Conservation (phyloP, 2,797 vertebrate genomes). For the Hyperoplus lanceolatus region DNA sequence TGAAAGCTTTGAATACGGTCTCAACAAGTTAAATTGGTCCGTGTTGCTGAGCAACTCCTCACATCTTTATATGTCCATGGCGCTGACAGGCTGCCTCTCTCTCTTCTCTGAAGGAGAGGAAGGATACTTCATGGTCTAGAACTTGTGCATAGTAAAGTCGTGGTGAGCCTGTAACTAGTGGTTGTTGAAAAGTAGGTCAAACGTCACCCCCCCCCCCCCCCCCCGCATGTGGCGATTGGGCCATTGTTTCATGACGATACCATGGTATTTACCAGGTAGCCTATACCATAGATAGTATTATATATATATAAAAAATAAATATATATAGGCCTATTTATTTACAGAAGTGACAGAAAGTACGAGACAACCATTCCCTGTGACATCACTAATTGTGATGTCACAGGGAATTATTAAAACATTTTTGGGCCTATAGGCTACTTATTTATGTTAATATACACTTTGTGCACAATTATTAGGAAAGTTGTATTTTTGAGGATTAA, state of each 20-base stretch:
- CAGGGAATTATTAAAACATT: background rate
- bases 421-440: background rate
- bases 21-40: conserved; percentile 30
- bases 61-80: conserved; percentile 7
- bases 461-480: no score
- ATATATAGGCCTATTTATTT: no score
- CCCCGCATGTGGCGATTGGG: background rate
- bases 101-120: conserved; percentile 17
- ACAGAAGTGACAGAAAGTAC: conserved; percentile 6
- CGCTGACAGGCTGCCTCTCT: conserved; percentile 20
- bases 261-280: background rate
- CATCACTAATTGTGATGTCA: background rate
- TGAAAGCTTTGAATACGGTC: background rate
- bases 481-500: no score
- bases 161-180: conserved; percentile 4
- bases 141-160: background rate
- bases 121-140: background rate
- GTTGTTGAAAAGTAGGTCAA: conserved; percentile 37
- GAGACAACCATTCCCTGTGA: background rate
- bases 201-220: conserved; percentile 22
- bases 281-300: no score
- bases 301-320: no score
- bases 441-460: background rate
- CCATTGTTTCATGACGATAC: conserved; percentile 14
- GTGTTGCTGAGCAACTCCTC: conserved; percentile 55